Conservation (phyloP, 2,113 vertebrate species). For the Ptilorrhoa leucosticta region DNA sequence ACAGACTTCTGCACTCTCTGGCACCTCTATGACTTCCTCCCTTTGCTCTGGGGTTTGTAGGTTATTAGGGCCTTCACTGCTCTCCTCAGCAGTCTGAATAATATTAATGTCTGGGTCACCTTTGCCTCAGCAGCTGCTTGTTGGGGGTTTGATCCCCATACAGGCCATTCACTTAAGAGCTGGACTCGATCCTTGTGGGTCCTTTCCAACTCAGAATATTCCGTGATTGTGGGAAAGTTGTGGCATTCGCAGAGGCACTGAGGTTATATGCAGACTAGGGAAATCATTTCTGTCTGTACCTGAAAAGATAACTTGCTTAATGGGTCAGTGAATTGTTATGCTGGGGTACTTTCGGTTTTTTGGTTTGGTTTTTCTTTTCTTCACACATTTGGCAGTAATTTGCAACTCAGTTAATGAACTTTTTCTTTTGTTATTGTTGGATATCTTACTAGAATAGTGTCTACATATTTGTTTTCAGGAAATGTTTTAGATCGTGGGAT, state of each 20-base stretch:
- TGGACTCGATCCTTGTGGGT: neutral
- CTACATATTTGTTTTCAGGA: neutral
- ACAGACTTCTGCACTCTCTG: neutral
- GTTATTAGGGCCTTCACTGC: neutral
- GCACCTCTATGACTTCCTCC: neutral
- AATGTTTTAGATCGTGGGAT: neutral
- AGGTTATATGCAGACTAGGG: neutral
- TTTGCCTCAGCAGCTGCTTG: neutral
- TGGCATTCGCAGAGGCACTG: neutral
- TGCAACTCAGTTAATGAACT: neutral
- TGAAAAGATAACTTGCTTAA: neutral
- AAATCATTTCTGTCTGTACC: neutral
- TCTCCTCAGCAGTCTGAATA: neutral
- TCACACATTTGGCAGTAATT: neutral
- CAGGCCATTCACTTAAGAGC: neutral
- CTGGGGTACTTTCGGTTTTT: neutral
- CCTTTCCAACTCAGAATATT: neutral
- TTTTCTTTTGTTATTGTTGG: neutral
- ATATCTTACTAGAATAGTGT: neutral
- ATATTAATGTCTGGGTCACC: neutral
- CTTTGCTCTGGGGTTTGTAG: neutral
- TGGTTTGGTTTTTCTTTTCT: neutral
- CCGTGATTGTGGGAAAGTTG: neutral
- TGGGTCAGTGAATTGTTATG: neutral
- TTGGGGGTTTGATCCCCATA: rapidly evolving